Evolutionary conservation across 2,797 vertebrate species (phyloP).

Genomic region (Agapornis canus): DNA sequence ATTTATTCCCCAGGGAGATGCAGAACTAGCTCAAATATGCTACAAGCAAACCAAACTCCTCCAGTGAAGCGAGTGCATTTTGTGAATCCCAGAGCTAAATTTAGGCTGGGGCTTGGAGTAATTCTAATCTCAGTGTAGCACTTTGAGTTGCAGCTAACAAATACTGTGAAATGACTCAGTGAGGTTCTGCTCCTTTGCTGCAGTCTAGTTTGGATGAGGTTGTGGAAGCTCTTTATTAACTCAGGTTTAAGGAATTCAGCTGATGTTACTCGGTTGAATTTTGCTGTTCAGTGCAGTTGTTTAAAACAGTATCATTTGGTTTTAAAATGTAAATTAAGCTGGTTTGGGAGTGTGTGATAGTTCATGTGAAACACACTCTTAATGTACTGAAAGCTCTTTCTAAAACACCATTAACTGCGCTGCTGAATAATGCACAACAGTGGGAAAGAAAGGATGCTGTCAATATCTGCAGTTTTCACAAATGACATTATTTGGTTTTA

Average conservation of each 20-base stretch:
- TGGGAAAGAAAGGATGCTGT: not conserved
- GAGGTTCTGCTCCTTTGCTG: slow-evolving; percentile 19
- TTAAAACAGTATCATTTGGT: not conserved
- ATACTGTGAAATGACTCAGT: not conserved
- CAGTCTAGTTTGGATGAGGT: not conserved
- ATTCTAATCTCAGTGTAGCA: slow-evolving; percentile 24
- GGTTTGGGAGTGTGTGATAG: not conserved
- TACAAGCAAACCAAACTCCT: not conserved
- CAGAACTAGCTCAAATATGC: slow-evolving; percentile 37
- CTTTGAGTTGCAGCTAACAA: not conserved
- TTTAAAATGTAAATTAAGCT: not conserved
- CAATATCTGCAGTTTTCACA: not conserved
- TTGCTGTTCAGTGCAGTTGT: not conserved
- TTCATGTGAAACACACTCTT: not conserved
- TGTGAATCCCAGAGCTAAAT: slow-evolving; percentile 32
- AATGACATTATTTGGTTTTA: not conserved
- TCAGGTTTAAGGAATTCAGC: not conserved
- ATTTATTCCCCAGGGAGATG: slow-evolving; percentile 53
- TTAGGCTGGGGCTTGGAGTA: slow-evolving; percentile 24
- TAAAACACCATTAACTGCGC: not conserved
- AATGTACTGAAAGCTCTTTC: not conserved
- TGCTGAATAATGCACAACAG: not conserved
- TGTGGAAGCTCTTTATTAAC: not conserved
- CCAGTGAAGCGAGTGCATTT: not conserved
- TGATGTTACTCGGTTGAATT: not conserved